Conservation (phyloP, 2,888 invertebrate genomes). For the Drosophila longiperda region DNA sequence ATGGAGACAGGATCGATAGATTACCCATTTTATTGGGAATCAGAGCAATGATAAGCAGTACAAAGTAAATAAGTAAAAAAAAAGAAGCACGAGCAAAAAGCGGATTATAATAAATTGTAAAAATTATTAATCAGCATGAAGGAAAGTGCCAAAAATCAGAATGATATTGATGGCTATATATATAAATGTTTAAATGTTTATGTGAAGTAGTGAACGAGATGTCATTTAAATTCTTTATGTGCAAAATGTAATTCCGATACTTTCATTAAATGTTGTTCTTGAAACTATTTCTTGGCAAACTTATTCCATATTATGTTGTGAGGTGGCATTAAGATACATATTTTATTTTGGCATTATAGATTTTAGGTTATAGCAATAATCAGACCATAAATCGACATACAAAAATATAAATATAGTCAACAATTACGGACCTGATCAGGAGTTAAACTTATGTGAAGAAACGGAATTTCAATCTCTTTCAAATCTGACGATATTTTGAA, state of each 20-base stretch:
- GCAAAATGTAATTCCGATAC: conserved; percentile 3
- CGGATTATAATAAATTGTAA: background rate
- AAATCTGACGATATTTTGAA: background rate
- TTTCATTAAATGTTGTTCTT: conserved; percentile 18
- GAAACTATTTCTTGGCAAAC: background rate
- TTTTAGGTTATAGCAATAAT: background rate
- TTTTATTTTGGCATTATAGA: background rate
- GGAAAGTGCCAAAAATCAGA: background rate
- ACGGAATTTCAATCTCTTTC: background rate
- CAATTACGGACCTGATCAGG: background rate
- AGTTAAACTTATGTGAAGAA: background rate
- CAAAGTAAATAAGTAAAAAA: conserved; percentile 8
- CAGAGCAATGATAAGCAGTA: conserved; percentile 24
- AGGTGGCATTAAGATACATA: background rate
- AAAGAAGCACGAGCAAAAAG: background rate
- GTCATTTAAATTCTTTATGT: conserved; percentile 20
- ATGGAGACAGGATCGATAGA: background rate
- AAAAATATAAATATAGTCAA: background rate
- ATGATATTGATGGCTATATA: conserved; percentile 18
- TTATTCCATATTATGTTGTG: background rate
- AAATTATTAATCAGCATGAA: background rate
- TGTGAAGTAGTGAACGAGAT: background rate
- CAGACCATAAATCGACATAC: too few relatives aligned
- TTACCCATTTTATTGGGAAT: background rate
- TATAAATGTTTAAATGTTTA: background rate